phyloP scores from a whole-genome alignment of 2,113 vertebrate genomes.

The Elephantulus edwardii region DNA sequence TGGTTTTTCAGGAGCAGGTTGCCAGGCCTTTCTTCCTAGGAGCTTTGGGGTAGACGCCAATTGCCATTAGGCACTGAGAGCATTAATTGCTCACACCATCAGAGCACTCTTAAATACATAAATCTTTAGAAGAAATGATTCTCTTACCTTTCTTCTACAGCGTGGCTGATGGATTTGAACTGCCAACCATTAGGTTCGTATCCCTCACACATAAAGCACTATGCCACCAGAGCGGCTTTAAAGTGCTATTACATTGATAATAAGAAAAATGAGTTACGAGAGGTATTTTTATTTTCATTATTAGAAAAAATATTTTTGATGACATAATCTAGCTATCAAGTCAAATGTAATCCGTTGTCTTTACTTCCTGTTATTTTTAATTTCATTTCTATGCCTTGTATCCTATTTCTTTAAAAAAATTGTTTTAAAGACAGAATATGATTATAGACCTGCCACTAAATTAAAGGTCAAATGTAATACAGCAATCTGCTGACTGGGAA shows the following conservation, averaged over 20 bases:
- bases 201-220: neutral
- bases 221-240: neutral
- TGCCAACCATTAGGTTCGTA: neutral
- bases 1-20: neutral
- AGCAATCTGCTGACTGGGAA: constrained; percentile 19
- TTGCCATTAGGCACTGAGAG: neutral
- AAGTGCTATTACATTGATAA: neutral
- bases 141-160: too few species aligned
- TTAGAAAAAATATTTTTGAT: neutral
- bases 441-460: constrained; percentile 45
- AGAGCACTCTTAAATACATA: neutral
- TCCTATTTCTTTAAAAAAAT: constrained; percentile 61
- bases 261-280: constrained; percentile 29
- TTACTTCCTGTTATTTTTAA: constrained; percentile 9
- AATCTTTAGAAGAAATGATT: too few species aligned
- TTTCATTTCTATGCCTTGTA: constrained; percentile 37
- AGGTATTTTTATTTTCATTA: neutral
- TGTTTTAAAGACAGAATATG: constrained; percentile 12
- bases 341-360: neutral
- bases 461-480: constrained; percentile 61
- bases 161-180: too few species aligned
- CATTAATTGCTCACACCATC: neutral
- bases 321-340: neutral
- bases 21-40: neutral
- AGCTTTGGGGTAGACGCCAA: neutral